Base-by-base conservation (phyloP, 2,888 invertebrate genomes). In the Nycteola revayana region DNA sequence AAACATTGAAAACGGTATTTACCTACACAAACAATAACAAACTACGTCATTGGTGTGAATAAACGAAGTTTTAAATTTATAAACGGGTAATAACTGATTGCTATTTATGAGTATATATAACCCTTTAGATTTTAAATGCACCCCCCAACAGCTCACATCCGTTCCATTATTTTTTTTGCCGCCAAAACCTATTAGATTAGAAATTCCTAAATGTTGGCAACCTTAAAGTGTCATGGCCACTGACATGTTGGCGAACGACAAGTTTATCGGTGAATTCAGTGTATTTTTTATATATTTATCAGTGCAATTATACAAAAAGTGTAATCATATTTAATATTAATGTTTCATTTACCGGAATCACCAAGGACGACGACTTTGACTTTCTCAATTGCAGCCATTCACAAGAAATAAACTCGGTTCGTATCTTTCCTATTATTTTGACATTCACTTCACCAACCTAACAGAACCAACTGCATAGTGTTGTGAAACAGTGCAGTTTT, bases 331-430 rank as follows among this genome's bases (percentile, higher is more conserved):
- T 14, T 14, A 14, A 56, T 32, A 40, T 50, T 56, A 51, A 62
- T 41, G 42, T 28, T 42, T 42, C 35, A 66, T 66, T 80, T 90
- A 95, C 95, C 96, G 46, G 96, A 95, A 90, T 98, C 98, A 29
- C 98, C 98, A 42, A 98, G 92, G 39, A 98, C 94, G 60, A 98
- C 92, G 42, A 98, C 94, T 78, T 96, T 94, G 9, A 96, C 96
- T 90, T 96, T 95, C 81, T 96, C 96, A 64, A 96, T 94, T 48
- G 94, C 93, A 63, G 95, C 93, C 95, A 95, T 95, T 82, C 68
- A 64, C 60, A 69, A 60, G 53, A 47, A 59, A 54, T 48, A 54
- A 48, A 43, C 49, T 48, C 28, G 49, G 52, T 65, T 51, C 74
- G 83, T 81, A 66, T 68, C 69, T 66, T 66, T 56, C 71, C 65